Evolutionary conservation across 2,797 vertebrate species (phyloP), one percentile per base, ranked within the genome.

Genomic region (Tadarida brasiliensis): DNA sequence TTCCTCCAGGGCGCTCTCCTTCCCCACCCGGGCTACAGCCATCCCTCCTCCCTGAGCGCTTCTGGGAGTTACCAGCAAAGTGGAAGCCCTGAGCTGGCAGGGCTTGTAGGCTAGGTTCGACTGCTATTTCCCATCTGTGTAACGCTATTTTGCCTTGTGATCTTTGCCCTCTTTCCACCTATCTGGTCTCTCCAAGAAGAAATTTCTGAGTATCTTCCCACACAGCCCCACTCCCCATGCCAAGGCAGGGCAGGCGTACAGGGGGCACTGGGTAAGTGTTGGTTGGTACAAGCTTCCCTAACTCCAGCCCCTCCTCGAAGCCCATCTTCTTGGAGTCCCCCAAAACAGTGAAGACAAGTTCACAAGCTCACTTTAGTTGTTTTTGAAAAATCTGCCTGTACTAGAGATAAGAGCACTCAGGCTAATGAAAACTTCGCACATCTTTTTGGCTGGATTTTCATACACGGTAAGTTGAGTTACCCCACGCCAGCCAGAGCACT

Each of bases 361-460:
- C 56, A 51, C 17, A 2, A 47, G 39, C 26, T 90, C 73, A 71
- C 39, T 86, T n/a, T 4, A 54, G 11, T 61, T 49, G 24, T 63
- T 70, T 82, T 90, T 24, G 12, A 30, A 28, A n/a, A 68, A 90
- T 78, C 56, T 86, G 33, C 30, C 87, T 87, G 82, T 94, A 65
- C 57, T 87, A 63, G 65, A 83, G 65, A 78, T 90, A 92, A 91
- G 67, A 87, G 35, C n/a, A 73, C 7, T 76, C 22, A 47, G 47
- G 35, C 71, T 95, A 92, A 81, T 56, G 22, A 44, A 95, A 96
- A 82, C 7, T 49, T 26, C 51, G 82, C 7, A 8, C 20, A 51
- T 49, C 54, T 94, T 84, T 95, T 81, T 59, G 67, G 44, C 63
- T 70, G 47, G 68, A 89, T 59, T 94, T 92, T 35, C 26, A 73